A percentile compares a stretch with the other conserved stretches of the same genome.
Evolutionary conservation across 2,888 invertebrate species (phyloP).

Genomic region (Agonopterix arenella): DNA sequence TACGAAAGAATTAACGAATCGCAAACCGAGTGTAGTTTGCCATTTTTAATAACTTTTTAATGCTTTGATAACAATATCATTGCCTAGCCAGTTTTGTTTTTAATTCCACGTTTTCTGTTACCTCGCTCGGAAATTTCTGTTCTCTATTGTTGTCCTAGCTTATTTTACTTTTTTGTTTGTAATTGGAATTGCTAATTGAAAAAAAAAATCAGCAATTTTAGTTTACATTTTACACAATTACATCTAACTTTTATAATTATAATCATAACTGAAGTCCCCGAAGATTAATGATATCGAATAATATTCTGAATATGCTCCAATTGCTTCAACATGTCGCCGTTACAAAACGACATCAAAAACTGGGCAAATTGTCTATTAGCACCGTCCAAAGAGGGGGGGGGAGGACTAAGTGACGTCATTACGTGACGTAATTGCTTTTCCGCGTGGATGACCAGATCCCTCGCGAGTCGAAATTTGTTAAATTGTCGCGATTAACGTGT

Average conservation of each 20-base stretch:
- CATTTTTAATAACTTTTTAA: conserved; percentile 42
- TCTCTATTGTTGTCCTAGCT: conserved; percentile 8
- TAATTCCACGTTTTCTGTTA: conserved; percentile 30
- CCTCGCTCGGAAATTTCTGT: neutral
- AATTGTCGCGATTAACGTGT: conserved; percentile 68
- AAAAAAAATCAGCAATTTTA: neutral
- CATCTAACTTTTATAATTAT: neutral
- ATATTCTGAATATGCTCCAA: neutral
- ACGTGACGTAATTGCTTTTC: conserved; percentile 72
- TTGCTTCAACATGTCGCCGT: conserved; percentile 13
- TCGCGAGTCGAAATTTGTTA: conserved; percentile 60
- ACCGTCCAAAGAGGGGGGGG: conserved; percentile 32
- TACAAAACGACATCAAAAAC: conserved; percentile 48
- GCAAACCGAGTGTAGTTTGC: conserved; percentile 29
- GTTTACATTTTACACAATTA: neutral
- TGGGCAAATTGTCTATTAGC: conserved; percentile 69
- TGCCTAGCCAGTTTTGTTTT: conserved; percentile 33
- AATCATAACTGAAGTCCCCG: neutral
- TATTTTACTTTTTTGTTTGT: conserved; percentile 18
- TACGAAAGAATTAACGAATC: conserved; percentile 41
- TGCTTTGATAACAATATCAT: conserved; percentile 24
- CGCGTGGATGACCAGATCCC: conserved; percentile 61
- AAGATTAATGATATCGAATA: neutral
- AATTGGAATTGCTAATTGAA: neutral
- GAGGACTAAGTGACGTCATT: conserved; percentile 69